phyloP scores from a whole-genome alignment of 1,140 invertebrate species.

The Thalassaphorura encarpata region DNA sequence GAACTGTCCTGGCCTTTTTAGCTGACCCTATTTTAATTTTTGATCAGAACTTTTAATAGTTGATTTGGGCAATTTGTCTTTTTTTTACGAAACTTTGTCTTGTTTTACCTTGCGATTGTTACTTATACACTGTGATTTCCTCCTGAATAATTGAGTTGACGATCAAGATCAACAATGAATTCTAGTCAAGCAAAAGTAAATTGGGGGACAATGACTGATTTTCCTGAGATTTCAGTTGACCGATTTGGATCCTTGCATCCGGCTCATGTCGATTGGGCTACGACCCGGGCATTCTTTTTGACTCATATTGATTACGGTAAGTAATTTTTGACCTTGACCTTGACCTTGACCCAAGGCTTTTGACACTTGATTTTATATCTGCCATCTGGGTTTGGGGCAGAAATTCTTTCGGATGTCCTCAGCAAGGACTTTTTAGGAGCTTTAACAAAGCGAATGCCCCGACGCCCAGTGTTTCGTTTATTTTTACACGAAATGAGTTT shows the following conservation, averaged over 20 bases:
- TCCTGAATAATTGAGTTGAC: no score
- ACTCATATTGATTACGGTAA: not conserved
- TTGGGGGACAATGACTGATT: not conserved
- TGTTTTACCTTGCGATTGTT: no score
- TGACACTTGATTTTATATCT: not conserved
- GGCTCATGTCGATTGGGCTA: no score
- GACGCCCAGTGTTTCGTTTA: not conserved
- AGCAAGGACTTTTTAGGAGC: not conserved
- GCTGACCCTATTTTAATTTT: no score
- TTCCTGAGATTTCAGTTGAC: not conserved
- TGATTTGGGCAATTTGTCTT: no score
- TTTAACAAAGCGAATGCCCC: not conserved
- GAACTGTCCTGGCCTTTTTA: no score
- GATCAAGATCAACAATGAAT: no score
- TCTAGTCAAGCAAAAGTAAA: no score
- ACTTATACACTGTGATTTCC: no score
- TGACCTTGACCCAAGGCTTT: not conserved
- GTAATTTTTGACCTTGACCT: not conserved
- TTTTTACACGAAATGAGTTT: not conserved
- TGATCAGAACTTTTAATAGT: no score
- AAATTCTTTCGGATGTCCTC: not conserved
- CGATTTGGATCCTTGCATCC: not conserved
- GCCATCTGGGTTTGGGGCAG: not conserved
- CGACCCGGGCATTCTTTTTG: not conserved
- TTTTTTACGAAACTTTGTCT: no score